Conservation (phyloP, 2,113 vertebrate species). For the Nanorana parkeri region DNA sequence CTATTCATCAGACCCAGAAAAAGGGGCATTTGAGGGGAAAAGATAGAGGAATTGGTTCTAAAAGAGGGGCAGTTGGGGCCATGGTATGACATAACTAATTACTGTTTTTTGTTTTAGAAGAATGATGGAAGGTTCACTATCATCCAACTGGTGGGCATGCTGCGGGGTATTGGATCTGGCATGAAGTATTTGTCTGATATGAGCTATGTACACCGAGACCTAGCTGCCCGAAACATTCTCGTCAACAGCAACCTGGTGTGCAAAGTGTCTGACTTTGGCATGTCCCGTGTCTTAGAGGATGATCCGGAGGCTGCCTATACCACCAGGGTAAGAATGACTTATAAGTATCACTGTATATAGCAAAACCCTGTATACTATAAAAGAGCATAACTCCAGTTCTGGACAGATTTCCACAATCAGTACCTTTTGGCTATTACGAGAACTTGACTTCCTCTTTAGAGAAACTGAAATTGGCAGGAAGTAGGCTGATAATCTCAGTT, state of each 20-base stretch:
- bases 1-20: too few species aligned
- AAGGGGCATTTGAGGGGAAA: too few species aligned
- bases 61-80: too few species aligned
- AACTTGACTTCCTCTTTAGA: too few species aligned
- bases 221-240: constrained; percentile 94
- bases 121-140: constrained; percentile 97
- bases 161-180: constrained; percentile 93
- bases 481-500: too few species aligned
- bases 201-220: constrained; percentile 96
- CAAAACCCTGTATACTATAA: too few species aligned
- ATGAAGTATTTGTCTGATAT: constrained; percentile 99
- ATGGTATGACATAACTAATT: neutral
- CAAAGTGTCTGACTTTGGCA: constrained; percentile 97
- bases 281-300: constrained; percentile 95
- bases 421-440: too few species aligned
- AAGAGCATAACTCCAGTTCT: too few species aligned
- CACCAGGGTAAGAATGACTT: constrained; percentile 81
- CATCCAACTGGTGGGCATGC: constrained; percentile 96
- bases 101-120: constrained; percentile 75
- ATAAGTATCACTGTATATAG: too few species aligned
- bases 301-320: constrained; percentile 96
- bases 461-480: too few species aligned
- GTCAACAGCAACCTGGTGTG: constrained; percentile 98
- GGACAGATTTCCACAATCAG: too few species aligned
- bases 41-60: too few species aligned